These are phyloP conservation scores for Varanus salvator DNA, from an alignment of 2,113 vertebrate species.

Conservation along the genomic window DNA sequence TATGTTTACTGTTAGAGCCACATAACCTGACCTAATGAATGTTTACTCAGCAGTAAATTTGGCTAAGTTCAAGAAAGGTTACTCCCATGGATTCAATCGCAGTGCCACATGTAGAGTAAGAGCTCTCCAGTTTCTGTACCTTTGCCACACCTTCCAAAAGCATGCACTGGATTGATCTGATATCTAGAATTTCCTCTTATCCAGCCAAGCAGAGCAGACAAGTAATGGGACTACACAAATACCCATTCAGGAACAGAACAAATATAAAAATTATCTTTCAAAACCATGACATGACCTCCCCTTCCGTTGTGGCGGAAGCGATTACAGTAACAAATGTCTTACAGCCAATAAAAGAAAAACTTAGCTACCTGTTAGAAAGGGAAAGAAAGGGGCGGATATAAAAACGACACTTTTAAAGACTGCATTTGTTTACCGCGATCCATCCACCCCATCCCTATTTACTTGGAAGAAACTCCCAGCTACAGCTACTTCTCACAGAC, in stretches of 20 bases:
- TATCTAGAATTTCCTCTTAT: neutral
- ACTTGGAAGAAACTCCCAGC: no score
- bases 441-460: neutral
- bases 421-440: neutral
- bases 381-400: no score
- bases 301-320: neutral
- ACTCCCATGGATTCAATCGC: neutral
- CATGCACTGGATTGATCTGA: neutral
- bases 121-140: neutral
- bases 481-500: neutral
- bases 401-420: neutral
- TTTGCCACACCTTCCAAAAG: slow-evolving; percentile 9
- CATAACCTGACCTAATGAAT: neutral
- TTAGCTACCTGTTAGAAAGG: no score
- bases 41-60: neutral
- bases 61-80: neutral
- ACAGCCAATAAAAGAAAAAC: neutral
- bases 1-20: neutral
- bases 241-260: neutral
- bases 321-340: neutral
- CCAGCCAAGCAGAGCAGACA: neutral
- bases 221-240: neutral
- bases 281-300: no score
- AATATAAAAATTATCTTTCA: neutral
- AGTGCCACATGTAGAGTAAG: neutral